Percentiles rank a stretch among this genome's conserved stretches.
Conservation (phyloP, 2,888 invertebrate genomes). For the Oscheius onirici region DNA sequence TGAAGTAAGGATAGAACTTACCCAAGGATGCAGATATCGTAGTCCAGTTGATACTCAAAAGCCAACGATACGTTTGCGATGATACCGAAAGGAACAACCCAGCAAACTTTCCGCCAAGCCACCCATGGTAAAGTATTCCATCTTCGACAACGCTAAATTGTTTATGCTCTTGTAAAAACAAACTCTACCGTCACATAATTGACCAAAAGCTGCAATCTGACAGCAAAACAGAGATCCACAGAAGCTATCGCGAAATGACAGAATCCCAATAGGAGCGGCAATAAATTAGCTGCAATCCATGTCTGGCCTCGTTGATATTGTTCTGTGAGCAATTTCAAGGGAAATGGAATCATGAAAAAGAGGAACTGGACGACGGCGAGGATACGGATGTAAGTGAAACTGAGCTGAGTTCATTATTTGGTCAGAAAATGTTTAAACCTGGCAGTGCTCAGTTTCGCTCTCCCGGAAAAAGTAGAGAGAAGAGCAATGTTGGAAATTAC, state of each 20-base stretch:
- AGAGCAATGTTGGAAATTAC: slow-evolving; percentile 40
- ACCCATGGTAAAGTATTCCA: slow-evolving; percentile 57
- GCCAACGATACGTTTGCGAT: slow-evolving; percentile 54
- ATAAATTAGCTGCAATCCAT: slow-evolving; percentile 52
- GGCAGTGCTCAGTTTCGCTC: slow-evolving; percentile 49
- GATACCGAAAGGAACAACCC: slow-evolving; percentile 54
- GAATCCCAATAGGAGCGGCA: slow-evolving; percentile 47
- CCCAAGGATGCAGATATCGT: slow-evolving; percentile 48
- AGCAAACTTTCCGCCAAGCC: slow-evolving; percentile 57
- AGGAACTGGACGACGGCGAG: slow-evolving; percentile 51
- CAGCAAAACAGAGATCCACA: slow-evolving; percentile 44
- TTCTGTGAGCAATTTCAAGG: slow-evolving; percentile 53
- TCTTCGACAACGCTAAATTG: slow-evolving; percentile 51
- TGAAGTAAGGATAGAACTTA: slow-evolving; percentile 19
- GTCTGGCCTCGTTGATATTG: slow-evolving; percentile 55
- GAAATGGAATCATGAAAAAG: slow-evolving; percentile 56
- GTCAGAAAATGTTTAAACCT: slow-evolving; percentile 26
- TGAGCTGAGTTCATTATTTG: slow-evolving; percentile 19
- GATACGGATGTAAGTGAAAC: slow-evolving; percentile 56
- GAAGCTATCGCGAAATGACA: slow-evolving; percentile 54
- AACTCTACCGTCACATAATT: slow-evolving; percentile 52
- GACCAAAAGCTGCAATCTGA: slow-evolving; percentile 43
- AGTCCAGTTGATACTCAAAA: slow-evolving; percentile 54
- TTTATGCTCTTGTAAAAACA: not conserved
- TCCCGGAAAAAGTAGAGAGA: slow-evolving; percentile 45